phyloP scores from a whole-genome alignment of 2,797 vertebrate species.

The Helarctos malayanus region DNA sequence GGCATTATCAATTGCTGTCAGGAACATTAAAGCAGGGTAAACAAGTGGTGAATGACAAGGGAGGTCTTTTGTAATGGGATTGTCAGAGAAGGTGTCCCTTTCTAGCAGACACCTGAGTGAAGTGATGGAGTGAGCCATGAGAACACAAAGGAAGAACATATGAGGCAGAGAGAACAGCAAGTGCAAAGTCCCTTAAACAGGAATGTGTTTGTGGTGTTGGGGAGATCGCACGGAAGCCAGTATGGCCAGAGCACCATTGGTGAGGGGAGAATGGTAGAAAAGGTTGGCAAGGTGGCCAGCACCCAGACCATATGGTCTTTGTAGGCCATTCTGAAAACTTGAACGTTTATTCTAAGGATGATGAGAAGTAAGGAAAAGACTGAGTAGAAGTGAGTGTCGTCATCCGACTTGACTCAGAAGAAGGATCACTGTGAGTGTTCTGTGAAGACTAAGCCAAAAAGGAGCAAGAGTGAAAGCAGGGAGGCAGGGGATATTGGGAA shows the following conservation, averaged over 20 bases:
- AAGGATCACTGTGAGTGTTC: not conserved
- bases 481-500: not conserved
- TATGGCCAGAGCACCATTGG: rapidly evolving
- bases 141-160: not conserved
- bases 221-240: not conserved
- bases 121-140: not conserved
- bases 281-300: not conserved
- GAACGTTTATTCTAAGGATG: not conserved
- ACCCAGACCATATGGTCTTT: rapidly evolving
- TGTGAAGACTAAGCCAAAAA: not conserved
- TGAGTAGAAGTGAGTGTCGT: not conserved
- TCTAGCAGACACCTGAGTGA: not conserved
- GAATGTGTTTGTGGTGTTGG: rapidly evolving
- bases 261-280: not conserved
- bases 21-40: not conserved
- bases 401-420: not conserved
- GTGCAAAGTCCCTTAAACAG: not conserved
- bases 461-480: not conserved
- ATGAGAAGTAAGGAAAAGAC: not conserved
- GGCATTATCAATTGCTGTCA: not conserved
- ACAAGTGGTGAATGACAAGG: too few relatives aligned
- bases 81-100: not conserved
- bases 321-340: not conserved
- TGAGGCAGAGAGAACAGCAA: not conserved
- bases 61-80: not conserved